Conservation (phyloP, 2,797 vertebrate genomes). For the Siniperca undulata region DNA sequence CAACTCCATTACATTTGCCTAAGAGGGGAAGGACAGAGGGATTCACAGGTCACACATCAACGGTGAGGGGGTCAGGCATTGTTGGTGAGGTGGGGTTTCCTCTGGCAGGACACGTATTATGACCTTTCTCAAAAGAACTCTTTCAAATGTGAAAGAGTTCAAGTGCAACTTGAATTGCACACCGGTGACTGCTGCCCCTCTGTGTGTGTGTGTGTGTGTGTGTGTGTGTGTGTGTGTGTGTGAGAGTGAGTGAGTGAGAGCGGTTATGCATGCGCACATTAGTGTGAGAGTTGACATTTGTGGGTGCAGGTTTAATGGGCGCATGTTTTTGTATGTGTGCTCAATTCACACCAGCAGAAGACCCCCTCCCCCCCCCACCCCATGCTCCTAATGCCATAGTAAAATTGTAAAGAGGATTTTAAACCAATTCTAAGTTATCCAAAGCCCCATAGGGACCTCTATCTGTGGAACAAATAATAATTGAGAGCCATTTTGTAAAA, state of each 20-base stretch:
- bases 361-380: conserved; percentile 26
- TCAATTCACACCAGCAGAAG: conserved; percentile 83
- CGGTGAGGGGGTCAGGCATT: conserved; percentile 49
- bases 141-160: conserved; percentile 58
- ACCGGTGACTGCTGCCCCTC: conserved; percentile 76
- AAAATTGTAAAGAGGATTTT: conserved; percentile 82
- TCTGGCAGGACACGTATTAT: conserved; percentile 51
- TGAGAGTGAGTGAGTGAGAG: conserved; percentile 44
- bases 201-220: conserved; percentile 37
- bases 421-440: conserved; percentile 82
- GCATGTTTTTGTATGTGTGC: conserved; percentile 69
- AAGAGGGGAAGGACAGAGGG: conserved; percentile 60
- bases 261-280: conserved; percentile 69
- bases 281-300: conserved; percentile 69
- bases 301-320: conserved; percentile 71
- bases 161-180: conserved; percentile 57
- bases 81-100: conserved; percentile 44
- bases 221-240: conserved; percentile 29
- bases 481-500: conserved; percentile 84
- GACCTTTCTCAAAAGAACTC: conserved; percentile 60
- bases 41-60: conserved; percentile 73
- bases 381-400: conserved; percentile 60
- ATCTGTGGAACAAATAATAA: conserved; percentile 84
- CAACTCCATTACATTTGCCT: conserved; percentile 84
- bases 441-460: conserved; percentile 83